A percentile compares a stretch with the other conserved stretches of the same genome.
Evolutionary conservation across 2,113 vertebrate genomes (phyloP).

Genomic region (Barnardius zonarius): DNA sequence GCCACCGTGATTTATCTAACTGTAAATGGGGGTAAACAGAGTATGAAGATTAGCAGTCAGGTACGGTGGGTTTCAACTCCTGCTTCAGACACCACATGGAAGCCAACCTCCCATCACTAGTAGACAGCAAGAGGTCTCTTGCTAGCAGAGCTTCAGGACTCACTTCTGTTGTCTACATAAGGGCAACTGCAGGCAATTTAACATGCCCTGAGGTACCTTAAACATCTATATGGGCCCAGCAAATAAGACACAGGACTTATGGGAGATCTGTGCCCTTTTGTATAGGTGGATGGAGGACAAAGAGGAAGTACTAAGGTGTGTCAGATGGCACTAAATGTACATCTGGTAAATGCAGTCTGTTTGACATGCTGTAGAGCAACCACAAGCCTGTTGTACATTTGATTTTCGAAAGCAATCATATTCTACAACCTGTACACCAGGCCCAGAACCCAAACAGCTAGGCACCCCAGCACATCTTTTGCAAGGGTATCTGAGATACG

Average conservation of each 20-base stretch:
- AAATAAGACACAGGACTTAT: neutral
- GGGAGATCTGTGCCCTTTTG: neutral
- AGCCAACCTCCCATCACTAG: neutral
- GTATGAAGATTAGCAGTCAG: fast-evolving
- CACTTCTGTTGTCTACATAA: neutral
- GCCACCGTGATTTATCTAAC: neutral
- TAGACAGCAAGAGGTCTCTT: neutral
- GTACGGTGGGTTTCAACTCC: neutral
- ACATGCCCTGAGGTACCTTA: neutral
- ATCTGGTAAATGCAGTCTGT: neutral
- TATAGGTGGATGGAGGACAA: neutral
- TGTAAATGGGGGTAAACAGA: no score
- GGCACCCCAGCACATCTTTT: neutral
- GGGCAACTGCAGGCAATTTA: neutral
- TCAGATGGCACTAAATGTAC: neutral
- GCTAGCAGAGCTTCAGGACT: neutral
- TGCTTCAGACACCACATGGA: neutral
- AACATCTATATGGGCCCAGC: no score
- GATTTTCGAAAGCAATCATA: neutral
- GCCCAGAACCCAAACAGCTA: neutral
- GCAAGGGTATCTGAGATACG: neutral
- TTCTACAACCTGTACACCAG: neutral
- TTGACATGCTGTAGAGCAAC: neutral
- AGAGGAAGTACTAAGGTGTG: neutral
- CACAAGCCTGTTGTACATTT: no score